Percentiles rank a stretch among this genome's conserved stretches.
Conservation (phyloP, 1,140 invertebrate species). For the Diorhabda sublineata region DNA sequence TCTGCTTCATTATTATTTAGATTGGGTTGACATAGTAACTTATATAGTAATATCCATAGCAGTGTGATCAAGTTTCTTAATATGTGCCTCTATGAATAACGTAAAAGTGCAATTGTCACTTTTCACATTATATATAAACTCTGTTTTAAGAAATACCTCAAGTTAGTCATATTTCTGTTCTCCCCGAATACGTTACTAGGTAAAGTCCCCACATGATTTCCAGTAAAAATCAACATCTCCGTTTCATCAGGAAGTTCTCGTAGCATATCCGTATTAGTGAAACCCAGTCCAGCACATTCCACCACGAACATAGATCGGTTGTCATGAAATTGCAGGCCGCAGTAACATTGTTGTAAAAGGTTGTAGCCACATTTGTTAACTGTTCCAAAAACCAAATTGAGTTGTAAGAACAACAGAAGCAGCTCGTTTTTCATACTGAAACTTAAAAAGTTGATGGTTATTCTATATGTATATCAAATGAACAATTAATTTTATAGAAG, state of each 20-base stretch:
- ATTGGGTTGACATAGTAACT: too few species aligned
- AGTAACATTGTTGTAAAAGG: constrained; percentile 48
- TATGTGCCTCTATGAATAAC: too few species aligned
- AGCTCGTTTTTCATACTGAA: neutral
- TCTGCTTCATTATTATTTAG: too few species aligned
- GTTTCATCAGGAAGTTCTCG: constrained; percentile 61
- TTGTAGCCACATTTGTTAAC: constrained; percentile 10
- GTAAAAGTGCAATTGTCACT: too few species aligned
- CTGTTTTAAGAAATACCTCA: constrained; percentile 43
- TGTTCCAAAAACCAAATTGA: neutral
- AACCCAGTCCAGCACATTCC: constrained; percentile 65
- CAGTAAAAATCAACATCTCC: constrained; percentile 69
- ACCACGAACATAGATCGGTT: constrained; percentile 58
- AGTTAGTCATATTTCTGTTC: constrained; percentile 51
- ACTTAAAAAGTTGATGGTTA: neutral
- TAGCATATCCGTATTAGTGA: constrained; percentile 58
- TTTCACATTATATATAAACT: too few species aligned
- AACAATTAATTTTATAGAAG: too few species aligned
- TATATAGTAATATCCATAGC: too few species aligned
- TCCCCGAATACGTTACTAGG: constrained; percentile 71
- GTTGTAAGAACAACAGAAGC: neutral
- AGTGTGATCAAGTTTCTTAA: too few species aligned
- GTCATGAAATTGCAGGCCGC: constrained; percentile 53
- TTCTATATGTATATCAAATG: too few species aligned
- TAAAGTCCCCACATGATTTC: constrained; percentile 63